Evolutionary conservation across 1,140 invertebrate genomes (phyloP), one percentile per base, ranked within the genome.

Genomic region (Zophobas morio): DNA sequence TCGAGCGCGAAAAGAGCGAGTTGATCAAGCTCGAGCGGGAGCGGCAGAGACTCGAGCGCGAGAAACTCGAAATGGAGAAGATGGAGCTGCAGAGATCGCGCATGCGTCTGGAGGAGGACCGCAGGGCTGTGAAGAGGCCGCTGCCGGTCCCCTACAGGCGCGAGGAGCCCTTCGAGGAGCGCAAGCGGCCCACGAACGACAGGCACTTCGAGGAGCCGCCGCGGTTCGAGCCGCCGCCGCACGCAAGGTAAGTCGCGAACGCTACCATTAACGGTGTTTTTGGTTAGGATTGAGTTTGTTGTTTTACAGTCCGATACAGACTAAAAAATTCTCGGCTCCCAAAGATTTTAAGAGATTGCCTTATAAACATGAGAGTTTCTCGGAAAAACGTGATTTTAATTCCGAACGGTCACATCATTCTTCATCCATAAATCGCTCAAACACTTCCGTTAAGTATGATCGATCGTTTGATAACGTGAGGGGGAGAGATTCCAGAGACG

Each of bases 1-100:
- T 95, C 33, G 94, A 95, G 82, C 89, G 93, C 20, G 95, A 96
- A 82, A 93, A 94, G 83, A 92, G 93, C 40, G 95, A 97, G 84
- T 85, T 96, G 6, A 84, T 96, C 63, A 90, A 93, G 56, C 84
- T 96, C 63, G 95, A 97, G 85, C 89, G 94, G 1, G 95, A 96
- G 84, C 88, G 94, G 42, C 94, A 96, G 83, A 91, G 93, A 76
- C 82, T 95, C 53, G 95, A 96, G 85, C 87, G 95, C 20, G 95
- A 96, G 81, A 93, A 94, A 83, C 87, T 97, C 34, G 95, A 96
- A 83, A 87, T 94, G 60, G 95, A 96, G 81, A 91, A 93, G 80
- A 89, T 96, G 78, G 95, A 97, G 83, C 84, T 96, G 47, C 93
- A 95, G 84, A 89, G 94, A 49, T 93, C 93, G 80, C 92, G 94